Base-by-base conservation (phyloP, 2,113 vertebrate species). In the Anarrhichthys ocellatus region DNA sequence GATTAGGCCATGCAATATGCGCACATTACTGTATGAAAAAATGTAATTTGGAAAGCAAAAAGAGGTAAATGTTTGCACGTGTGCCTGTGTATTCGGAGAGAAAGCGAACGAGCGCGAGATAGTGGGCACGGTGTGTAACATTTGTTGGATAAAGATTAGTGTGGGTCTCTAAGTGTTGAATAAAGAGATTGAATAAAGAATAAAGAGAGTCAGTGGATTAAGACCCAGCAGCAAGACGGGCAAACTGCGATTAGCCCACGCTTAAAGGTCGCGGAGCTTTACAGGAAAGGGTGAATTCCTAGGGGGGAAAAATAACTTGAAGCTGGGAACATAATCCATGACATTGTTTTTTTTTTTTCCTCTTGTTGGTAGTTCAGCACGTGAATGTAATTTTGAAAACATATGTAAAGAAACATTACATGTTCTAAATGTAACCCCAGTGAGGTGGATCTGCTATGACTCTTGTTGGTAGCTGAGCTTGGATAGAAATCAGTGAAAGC, bases 121-220 rank as follows among this genome's bases (percentile, higher is more conserved):
- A 77, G 63, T 9, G 24, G 34, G 36, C 72, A 44, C 2, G 38
- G 65, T 73, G 65, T 76, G 84, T 88, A 79, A 81, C 73, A 82
- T 79, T 87, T 76, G 81, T 80, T 70, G 84, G 79, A 78, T 73
- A 77, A 87, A 90, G 89, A 86, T 88, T 87, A 85, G 68, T 68
- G 24, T 62, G 63, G 70, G 73, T 81, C 66, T 83, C 65, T 79
- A 62, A 84, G 79, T 86, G 86, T 78, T 78, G 81, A 93, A 89
- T 92, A 84, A 89, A 90, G 91, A 90, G 78, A 89, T 63, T 91
- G 85, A 85, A 91, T 88, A 62, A 78, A 87, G 78, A 87, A 85
- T 90, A 90, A 89, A 89, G 82, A 83, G 80, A 88, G 81, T 89
- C 73, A 85, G 89, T 91, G 90, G 85, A 92, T 93, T 89, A 94